Conservation (phyloP, 1,140 invertebrate species). For the Drosophila pallidifrons region DNA sequence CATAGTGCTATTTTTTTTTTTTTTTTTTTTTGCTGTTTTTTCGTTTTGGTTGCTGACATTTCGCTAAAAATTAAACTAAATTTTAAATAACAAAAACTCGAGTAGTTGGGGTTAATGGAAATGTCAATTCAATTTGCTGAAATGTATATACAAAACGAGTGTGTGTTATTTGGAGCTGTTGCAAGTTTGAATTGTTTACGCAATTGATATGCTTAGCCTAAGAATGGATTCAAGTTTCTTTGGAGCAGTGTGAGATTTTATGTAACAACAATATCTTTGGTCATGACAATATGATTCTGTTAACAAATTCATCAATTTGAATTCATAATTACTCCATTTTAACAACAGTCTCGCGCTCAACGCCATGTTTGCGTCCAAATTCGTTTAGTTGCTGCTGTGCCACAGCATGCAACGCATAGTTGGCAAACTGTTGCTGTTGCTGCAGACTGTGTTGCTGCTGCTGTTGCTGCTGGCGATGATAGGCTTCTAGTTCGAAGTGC, state of each 20-base stretch:
- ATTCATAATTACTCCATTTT: conserved; percentile 71
- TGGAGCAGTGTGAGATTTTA: conserved; percentile 78
- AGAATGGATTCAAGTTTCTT: conserved; percentile 60
- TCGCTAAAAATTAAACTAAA: conserved; percentile 71
- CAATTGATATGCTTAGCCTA: conserved; percentile 43
- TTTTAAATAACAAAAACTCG: conserved; percentile 72
- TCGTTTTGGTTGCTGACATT: conserved; percentile 42
- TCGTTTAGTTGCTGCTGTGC: conserved; percentile 70
- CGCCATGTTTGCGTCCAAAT: conserved; percentile 68
- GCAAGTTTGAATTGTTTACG: conserved; percentile 60
- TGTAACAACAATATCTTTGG: conserved; percentile 76
- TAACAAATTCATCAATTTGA: conserved; percentile 3
- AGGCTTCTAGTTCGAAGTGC: conserved; percentile 67
- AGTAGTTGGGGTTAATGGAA: conserved; percentile 58
- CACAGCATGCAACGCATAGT: conserved; percentile 63
- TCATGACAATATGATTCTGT: conserved; percentile 28
- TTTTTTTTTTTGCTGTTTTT: conserved; percentile 4
- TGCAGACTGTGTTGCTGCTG: conserved; percentile 60
- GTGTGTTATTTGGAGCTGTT: conserved; percentile 10
- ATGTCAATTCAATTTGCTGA: conserved; percentile 58
- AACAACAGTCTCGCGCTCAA: conserved; percentile 75
- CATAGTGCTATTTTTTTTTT: background rate
- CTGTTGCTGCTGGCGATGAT: conserved; percentile 64
- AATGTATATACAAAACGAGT: conserved; percentile 62
- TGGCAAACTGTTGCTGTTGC: conserved; percentile 69